Evolutionary conservation across 2,797 vertebrate species (phyloP).

Genomic region (Siniperca undulata): DNA sequence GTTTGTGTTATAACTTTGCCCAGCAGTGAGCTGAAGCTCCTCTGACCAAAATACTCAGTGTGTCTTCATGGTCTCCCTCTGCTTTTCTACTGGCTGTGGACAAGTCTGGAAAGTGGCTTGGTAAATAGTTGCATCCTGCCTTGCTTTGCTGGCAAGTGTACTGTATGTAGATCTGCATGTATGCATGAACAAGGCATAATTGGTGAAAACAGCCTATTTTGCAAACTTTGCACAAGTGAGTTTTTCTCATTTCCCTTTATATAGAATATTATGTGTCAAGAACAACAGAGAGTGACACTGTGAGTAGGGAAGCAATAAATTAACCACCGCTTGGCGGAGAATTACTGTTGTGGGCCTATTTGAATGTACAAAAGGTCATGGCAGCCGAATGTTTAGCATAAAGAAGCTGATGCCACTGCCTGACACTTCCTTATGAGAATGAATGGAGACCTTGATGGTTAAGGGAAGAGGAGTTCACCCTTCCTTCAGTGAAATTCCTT

Average conservation of each 20-base stretch:
- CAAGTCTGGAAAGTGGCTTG: neutral
- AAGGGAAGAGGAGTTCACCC: neutral
- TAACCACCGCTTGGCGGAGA: slow-evolving; percentile 30
- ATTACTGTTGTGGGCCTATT: slow-evolving; percentile 20
- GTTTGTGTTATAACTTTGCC: slow-evolving; percentile 54
- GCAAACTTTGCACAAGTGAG: slow-evolving; percentile 25
- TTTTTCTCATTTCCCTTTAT: slow-evolving; percentile 21
- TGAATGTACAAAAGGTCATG: slow-evolving; percentile 37
- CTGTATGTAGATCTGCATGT: neutral
- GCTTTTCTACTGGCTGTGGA: slow-evolving; percentile 23
- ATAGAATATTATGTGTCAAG: slow-evolving; percentile 20
- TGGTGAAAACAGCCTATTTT: slow-evolving; percentile 28
- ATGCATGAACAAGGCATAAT: slow-evolving; percentile 33
- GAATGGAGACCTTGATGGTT: slow-evolving; percentile 6
- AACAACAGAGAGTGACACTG: slow-evolving; percentile 15
- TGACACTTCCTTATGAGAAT: neutral
- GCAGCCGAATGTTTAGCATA: slow-evolving; percentile 31
- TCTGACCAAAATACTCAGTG: slow-evolving; percentile 29
- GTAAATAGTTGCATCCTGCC: slow-evolving; percentile 11
- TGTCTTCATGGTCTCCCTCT: slow-evolving; percentile 28
- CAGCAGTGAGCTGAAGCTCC: slow-evolving; percentile 40
- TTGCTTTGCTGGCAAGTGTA: neutral
- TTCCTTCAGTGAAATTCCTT: neutral
- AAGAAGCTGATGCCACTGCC: neutral
- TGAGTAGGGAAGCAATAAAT: slow-evolving; percentile 36